Evolutionary conservation across 2,797 vertebrate genomes (phyloP), one percentile per base, ranked within the genome.

Genomic region (Menidia menidia): DNA sequence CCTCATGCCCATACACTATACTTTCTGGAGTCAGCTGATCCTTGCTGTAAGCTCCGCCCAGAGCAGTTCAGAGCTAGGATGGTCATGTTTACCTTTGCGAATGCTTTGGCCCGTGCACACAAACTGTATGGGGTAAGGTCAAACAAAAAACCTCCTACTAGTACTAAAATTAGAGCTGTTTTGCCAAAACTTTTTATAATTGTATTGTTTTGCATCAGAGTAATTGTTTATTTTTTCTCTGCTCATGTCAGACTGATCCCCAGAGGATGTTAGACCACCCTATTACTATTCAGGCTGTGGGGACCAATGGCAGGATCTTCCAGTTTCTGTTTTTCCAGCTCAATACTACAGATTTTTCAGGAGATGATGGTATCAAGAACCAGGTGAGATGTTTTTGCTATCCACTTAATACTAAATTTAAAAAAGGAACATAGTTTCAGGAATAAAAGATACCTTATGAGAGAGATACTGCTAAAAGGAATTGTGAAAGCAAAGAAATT

Each of bases 251-350:
- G 96, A 71, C 88, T 0, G 81, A 95, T 60, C 78, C 94, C 1
- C 81, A 63, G 64, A 77, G 55, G 56, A 82, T 93, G 35, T 88
- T 99, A 81, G 94, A 97, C 57, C 89, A 83, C 43, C 97, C 98
- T 0, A 0, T 99, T 0, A 96, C 96, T 0, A 94, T 99, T 3
- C 97, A 99, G 82, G 93, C 96, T 0, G 32, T 99, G 68, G 96
- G 93, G 68, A 97, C 95, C 0, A 96, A 98, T 0, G 98, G 98
- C 0, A 92, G 95, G 8, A 42, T 94, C 30, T 99, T 99, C 93
- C 96, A 98, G 64, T 98, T 97, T 39, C 65, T 96, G 79, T 93
- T 97, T 57, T 95, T 99, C 70, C 98, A 99, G 88, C 92, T 99
- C 77, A 99, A 99, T 83, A 99, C 97, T 52, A 96, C 96, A 2